A percentile compares a stretch with the other conserved stretches of the same genome.
phyloP scores from a whole-genome alignment of 2,888 invertebrate genomes.

The Drosophila nigricruria region DNA sequence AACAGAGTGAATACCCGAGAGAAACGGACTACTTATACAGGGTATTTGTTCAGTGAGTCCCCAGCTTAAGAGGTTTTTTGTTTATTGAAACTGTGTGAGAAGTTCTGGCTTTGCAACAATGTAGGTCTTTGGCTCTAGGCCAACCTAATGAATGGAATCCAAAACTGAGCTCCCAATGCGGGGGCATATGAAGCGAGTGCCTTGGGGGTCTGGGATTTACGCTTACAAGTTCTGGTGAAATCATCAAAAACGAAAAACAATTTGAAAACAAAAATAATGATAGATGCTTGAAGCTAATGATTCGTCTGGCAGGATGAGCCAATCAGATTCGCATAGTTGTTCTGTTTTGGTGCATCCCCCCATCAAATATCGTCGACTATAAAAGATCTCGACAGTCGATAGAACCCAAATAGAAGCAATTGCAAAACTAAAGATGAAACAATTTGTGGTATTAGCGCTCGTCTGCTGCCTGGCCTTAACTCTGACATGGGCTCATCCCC shows the following conservation, averaged over 20 bases:
- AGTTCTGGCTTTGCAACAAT: slow-evolving; percentile 32
- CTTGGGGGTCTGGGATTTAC: slow-evolving; percentile 43
- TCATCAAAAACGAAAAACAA: slow-evolving; percentile 23
- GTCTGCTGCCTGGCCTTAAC: slow-evolving; percentile 46
- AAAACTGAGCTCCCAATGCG: slow-evolving; percentile 17
- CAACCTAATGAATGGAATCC: slow-evolving; percentile 29
- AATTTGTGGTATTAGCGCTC: slow-evolving; percentile 46
- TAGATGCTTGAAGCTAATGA: slow-evolving; percentile 29
- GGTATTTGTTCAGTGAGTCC: slow-evolving; percentile 38
- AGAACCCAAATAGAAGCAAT: slow-evolving; percentile 42
- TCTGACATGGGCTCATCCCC: slow-evolving; percentile 35
- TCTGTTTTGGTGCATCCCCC: slow-evolving; percentile 55
- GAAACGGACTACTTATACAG: slow-evolving; percentile 17
- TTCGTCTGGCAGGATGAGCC: slow-evolving; percentile 29
- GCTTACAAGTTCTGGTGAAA: slow-evolving; percentile 24
- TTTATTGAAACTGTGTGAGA: slow-evolving; percentile 39
- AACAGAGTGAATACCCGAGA: too few species aligned
- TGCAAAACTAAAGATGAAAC: slow-evolving; percentile 60
- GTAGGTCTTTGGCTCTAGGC: slow-evolving; percentile 43
- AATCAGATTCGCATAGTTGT: slow-evolving; percentile 18
- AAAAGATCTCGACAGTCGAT: slow-evolving; percentile 46
- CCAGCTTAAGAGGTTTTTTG: slow-evolving; percentile 29
- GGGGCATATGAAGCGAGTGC: background rate
- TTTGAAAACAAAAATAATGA: slow-evolving; percentile 35
- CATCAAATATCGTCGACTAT: slow-evolving; percentile 34